Conservation (phyloP, 2,888 invertebrate genomes). For the Quadroppia sp. region DNA sequence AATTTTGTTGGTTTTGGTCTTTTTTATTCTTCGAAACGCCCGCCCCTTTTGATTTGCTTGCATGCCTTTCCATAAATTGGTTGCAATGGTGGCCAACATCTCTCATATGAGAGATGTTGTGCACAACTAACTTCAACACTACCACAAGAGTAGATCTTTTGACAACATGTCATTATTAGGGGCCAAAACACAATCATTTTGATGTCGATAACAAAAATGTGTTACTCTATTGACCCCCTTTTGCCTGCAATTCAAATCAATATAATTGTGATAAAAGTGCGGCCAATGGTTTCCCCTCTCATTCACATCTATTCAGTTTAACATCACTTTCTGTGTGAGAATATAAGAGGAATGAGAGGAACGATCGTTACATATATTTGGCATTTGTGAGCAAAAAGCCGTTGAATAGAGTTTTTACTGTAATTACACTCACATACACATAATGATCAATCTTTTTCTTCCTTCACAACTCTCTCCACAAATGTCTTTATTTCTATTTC, state of each 20-base stretch:
- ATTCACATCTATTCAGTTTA: neutral
- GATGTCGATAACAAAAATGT: conserved; percentile 22
- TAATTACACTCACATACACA: conserved; percentile 12
- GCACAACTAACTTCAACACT: neutral
- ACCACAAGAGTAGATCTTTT: conserved; percentile 24
- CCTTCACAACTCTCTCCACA: neutral
- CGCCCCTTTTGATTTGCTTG: conserved; percentile 13
- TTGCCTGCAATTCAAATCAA: conserved; percentile 9
- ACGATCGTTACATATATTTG: neutral
- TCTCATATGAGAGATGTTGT: conserved; percentile 1
- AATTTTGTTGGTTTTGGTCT: conserved; percentile 26
- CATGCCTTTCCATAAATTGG: neutral
- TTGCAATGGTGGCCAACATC: conserved; percentile 8
- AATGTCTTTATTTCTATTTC: conserved; percentile 30
- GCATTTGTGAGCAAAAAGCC: neutral
- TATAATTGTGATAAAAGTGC: neutral
- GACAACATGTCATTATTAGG: conserved; percentile 35
- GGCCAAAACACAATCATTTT: conserved; percentile 20
- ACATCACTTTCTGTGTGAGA: neutral
- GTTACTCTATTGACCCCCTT: conserved; percentile 36
- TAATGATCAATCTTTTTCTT: conserved; percentile 31
- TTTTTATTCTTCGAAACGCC: neutral
- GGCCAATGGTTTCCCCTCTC: conserved; percentile 16
- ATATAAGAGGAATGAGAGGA: neutral
- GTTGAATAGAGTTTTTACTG: conserved; percentile 13